These are phyloP conservation scores for Diadema setosum DNA, from an alignment of 35 echinoderm and acorn worm genomes.

Conservation along the genomic window DNA sequence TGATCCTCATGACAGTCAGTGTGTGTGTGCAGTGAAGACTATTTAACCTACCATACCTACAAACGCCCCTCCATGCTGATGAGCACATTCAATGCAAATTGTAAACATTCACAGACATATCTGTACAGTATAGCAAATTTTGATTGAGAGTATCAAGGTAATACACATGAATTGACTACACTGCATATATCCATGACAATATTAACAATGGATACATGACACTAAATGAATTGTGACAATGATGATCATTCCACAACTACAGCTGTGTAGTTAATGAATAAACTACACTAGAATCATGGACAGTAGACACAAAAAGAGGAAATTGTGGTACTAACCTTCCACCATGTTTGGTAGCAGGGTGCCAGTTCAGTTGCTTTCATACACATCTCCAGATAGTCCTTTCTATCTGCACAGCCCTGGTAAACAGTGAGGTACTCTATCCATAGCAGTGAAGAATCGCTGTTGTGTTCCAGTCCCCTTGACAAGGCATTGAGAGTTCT, in stretches of 20 bases:
- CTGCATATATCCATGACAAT: background rate
- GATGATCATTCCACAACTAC: background rate
- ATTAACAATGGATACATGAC: background rate
- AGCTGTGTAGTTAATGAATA: background rate
- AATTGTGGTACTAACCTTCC: conserved; percentile 52
- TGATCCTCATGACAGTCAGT: too few species aligned
- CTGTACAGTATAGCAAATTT: background rate
- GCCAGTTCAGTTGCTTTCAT: conserved; percentile 68
- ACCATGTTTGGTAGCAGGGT: conserved; percentile 59
- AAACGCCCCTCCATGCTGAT: too few species aligned
- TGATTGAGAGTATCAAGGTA: background rate
- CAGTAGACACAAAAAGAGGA: background rate
- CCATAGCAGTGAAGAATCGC: conserved; percentile 59
- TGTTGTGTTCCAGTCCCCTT: conserved; percentile 81
- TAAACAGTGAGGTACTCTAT: conserved; percentile 68
- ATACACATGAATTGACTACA: background rate
- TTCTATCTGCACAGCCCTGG: conserved; percentile 7
- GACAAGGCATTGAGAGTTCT: conserved; percentile 81
- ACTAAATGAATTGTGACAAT: background rate
- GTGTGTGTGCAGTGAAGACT: too few species aligned
- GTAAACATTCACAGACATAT: too few species aligned
- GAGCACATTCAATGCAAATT: too few species aligned
- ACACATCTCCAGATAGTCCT: conserved; percentile 76
- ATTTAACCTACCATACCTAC: too few species aligned
- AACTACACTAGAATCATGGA: background rate